A percentile compares a stretch with the other conserved stretches of the same genome.
Conservation (phyloP, 53 echinoderm and acorn worm genomes). For the Arbacia lixula region DNA sequence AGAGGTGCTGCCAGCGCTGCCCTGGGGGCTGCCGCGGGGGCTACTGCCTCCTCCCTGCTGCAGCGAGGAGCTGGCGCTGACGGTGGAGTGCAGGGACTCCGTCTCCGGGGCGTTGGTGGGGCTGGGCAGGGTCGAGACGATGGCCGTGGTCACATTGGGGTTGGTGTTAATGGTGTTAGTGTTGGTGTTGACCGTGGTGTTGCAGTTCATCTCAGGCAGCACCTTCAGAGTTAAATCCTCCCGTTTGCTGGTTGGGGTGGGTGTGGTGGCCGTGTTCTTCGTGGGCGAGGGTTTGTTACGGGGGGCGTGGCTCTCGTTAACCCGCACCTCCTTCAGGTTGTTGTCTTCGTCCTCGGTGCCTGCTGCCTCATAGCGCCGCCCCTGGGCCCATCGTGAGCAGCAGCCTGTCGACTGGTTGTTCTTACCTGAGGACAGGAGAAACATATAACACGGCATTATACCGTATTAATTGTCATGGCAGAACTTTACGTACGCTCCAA, state of each 20-base stretch:
- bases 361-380: conserved; percentile 80
- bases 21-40: conserved; percentile 20
- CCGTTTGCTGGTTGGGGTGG: conserved; percentile 32
- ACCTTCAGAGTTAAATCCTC: conserved; percentile 69
- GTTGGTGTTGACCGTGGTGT: conserved; percentile 19
- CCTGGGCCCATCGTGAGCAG: conserved; percentile 79
- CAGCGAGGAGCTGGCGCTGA: conserved; percentile 68
- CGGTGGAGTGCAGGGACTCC: conserved; percentile 74
- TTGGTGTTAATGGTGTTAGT: conserved; percentile 2
- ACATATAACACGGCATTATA: no score
- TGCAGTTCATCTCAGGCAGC: conserved; percentile 82
- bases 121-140: conserved; percentile 71
- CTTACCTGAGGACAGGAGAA: conserved; percentile 14
- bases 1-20: conserved; percentile 60
- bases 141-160: conserved; percentile 76
- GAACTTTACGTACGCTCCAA: no score
- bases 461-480: no score
- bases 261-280: neutral
- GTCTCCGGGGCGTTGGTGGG: conserved; percentile 65
- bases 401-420: conserved; percentile 79
- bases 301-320: conserved; percentile 68
- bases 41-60: conserved; percentile 14
- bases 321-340: conserved; percentile 81
- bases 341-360: conserved; percentile 80
- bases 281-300: conserved; percentile 40